Conservation (phyloP, 2,888 invertebrate genomes). For the Cerastis rubricosa region DNA sequence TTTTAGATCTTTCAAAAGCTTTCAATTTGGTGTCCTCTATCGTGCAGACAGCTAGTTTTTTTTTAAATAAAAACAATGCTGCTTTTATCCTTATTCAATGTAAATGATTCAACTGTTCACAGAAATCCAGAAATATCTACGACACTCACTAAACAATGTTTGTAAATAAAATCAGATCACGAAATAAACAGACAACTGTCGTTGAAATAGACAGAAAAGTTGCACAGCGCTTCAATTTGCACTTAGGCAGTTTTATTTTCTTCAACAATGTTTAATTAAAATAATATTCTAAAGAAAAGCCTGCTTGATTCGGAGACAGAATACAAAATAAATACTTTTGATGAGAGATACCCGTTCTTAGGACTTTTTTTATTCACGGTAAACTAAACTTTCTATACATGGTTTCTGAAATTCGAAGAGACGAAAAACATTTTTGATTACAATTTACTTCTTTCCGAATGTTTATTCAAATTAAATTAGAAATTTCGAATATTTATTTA, state of each 20-base stretch:
- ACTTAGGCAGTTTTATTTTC: constrained; percentile 44
- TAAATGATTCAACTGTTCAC: not conserved
- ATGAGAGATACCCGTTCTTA: not conserved
- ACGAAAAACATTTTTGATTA: not conserved
- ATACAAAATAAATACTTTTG: constrained; percentile 20
- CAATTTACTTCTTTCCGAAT: not conserved
- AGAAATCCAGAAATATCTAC: not conserved
- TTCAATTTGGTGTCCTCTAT: no score
- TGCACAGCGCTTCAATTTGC: constrained; percentile 46
- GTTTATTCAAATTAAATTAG: no score
- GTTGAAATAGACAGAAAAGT: constrained; percentile 28
- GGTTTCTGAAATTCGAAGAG: not conserved
- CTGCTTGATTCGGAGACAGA: not conserved
- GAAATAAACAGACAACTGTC: constrained; percentile 14
- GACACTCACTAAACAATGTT: not conserved
- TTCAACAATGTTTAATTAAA: constrained; percentile 41
- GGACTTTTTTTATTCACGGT: not conserved
- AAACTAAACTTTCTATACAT: not conserved
- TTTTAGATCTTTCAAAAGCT: no score
- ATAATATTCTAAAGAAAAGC: constrained; percentile 9
- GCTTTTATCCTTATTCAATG: not conserved
- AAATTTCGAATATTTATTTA: not conserved
- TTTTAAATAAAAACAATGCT: no score
- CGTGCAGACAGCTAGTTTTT: no score
- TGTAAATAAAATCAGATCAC: constrained; percentile 22